Evolutionary conservation across 2,888 invertebrate genomes (phyloP).

Genomic region (Cabera pusaria): DNA sequence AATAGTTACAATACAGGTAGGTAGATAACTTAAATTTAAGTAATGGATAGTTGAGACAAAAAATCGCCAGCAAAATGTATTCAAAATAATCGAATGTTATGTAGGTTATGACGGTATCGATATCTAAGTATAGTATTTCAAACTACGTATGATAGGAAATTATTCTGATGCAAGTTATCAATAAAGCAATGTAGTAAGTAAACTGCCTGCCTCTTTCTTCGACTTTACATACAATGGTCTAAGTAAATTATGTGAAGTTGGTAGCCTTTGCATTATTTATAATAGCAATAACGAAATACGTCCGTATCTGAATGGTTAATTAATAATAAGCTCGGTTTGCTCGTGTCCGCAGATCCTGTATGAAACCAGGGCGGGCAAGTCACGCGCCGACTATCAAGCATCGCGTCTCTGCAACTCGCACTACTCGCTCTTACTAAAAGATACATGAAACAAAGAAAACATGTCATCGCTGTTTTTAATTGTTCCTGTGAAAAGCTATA

Average conservation of each 20-base stretch:
- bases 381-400: conserved; percentile 68
- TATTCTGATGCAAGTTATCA: background rate
- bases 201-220: conserved; percentile 19
- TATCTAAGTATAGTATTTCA: no score
- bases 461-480: no score
- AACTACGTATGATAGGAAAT: background rate
- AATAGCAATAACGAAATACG: conserved; percentile 25
- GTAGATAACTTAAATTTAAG: no score
- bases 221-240: conserved; percentile 18
- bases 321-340: conserved; percentile 53
- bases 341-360: conserved; percentile 69
- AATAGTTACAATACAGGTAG: no score
- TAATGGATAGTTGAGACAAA: no score
- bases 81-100: no score
- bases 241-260: conserved; percentile 5
- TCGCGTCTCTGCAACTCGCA: conserved; percentile 45
- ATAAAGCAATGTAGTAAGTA: conserved; percentile 1
- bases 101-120: no score
- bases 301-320: conserved; percentile 60
- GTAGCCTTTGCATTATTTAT: conserved; percentile 26
- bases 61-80: no score
- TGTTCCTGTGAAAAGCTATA: no score
- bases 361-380: conserved; percentile 75
- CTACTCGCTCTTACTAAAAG: no score
- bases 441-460: no score